These are phyloP conservation scores for Conger conger DNA, from an alignment of 2,113 vertebrate genomes.

Conservation along the genomic window DNA sequence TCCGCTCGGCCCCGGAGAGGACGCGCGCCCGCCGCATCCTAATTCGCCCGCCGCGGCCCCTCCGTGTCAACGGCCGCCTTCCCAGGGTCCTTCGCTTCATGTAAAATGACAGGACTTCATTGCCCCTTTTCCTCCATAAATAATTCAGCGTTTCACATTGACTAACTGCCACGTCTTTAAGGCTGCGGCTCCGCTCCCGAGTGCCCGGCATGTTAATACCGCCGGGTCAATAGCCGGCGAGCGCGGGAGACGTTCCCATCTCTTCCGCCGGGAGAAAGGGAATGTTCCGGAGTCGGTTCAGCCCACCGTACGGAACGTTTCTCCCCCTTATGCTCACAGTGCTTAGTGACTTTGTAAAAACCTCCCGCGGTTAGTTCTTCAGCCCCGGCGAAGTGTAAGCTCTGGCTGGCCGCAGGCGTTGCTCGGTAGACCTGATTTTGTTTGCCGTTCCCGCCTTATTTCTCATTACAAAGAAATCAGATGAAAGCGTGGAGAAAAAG, in stretches of 20 bases:
- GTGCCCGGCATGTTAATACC: slow-evolving; percentile 3
- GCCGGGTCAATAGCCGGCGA: not conserved
- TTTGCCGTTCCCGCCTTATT: not conserved
- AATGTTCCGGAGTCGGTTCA: not conserved
- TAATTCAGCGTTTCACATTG: slow-evolving; percentile 27
- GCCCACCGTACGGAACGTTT: not conserved
- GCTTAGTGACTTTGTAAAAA: not conserved
- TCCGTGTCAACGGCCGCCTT: no score
- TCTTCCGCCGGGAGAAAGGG: not conserved
- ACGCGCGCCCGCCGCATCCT: not conserved
- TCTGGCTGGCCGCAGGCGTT: not conserved
- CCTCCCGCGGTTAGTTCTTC: not conserved
- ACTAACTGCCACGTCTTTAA: not conserved
- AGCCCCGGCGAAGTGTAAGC: not conserved
- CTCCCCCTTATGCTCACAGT: not conserved
- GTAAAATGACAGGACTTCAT: slow-evolving; percentile 1
- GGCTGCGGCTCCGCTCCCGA: not conserved
- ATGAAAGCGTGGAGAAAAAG: no score
- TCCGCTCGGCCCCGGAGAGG: not conserved
- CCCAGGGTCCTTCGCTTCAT: not conserved
- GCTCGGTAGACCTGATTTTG: not conserved
- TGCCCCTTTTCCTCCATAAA: not conserved
- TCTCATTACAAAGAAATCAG: not conserved
- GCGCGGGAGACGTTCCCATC: not conserved
- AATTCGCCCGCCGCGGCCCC: not conserved